Conservation (phyloP, 2,888 invertebrate genomes). For the Aelia acuminata region DNA sequence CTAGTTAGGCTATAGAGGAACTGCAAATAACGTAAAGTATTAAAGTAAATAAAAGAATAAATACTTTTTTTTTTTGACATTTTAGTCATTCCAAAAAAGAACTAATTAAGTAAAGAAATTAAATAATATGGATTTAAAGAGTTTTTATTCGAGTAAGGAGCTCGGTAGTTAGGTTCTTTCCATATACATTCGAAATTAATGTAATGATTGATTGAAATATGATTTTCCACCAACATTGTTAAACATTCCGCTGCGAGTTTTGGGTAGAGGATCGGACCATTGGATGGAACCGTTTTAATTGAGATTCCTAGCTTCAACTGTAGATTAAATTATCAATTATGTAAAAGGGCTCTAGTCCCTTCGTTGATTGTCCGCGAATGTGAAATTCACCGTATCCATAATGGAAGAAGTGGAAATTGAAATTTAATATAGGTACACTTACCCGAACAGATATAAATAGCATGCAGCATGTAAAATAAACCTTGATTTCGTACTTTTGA, state of each 20-base stretch:
- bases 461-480: not conserved
- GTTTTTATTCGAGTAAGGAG: too few species aligned
- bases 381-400: not conserved
- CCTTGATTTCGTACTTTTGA: not conserved
- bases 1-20: too few species aligned
- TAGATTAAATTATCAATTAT: constrained; percentile 31
- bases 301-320: not conserved
- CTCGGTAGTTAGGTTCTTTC: too few species aligned
- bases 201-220: not conserved
- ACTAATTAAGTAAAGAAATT: too few species aligned
- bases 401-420: not conserved
- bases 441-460: not conserved
- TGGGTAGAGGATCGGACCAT: not conserved
- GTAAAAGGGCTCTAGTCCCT: not conserved
- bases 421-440: not conserved
- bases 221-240: not conserved
- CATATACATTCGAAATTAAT: too few species aligned
- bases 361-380: constrained; percentile 11
- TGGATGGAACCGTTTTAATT: not conserved
- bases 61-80: too few species aligned
- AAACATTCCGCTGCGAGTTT: not conserved
- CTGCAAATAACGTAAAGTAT: too few species aligned
- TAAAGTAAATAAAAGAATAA: too few species aligned
- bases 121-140: too few species aligned
- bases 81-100: too few species aligned